Evolutionary conservation across 2,113 vertebrate species (phyloP).

Genomic region (Oncorhynchus clarkii): DNA sequence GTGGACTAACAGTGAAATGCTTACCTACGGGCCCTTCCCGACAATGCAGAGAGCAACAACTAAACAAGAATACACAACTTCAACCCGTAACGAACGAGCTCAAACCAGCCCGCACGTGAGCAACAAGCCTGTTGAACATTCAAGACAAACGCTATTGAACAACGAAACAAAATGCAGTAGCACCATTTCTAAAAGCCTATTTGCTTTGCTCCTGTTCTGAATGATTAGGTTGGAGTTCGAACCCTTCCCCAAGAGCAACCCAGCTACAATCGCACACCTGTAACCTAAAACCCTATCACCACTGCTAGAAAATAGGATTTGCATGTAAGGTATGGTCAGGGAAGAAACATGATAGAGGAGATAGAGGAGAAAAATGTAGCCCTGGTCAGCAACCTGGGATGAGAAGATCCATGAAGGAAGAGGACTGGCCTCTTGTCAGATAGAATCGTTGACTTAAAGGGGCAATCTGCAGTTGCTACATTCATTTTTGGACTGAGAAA

Average conservation of each 20-base stretch:
- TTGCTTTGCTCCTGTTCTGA: background rate
- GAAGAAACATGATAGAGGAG: constrained; percentile 7
- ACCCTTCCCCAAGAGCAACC: background rate
- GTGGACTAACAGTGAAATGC: too few species aligned
- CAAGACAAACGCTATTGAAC: background rate
- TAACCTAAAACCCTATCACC: background rate
- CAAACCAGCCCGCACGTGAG: background rate
- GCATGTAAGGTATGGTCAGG: background rate
- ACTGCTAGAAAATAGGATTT: background rate
- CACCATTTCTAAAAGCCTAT: constrained; percentile 7
- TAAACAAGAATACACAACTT: background rate
- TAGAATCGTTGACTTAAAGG: background rate
- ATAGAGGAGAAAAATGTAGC: constrained; percentile 2
- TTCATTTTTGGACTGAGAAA: too few species aligned
- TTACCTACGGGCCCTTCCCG: too few species aligned
- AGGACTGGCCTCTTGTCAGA: constrained; percentile 16
- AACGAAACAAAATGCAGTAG: constrained; percentile 1
- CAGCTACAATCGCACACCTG: background rate
- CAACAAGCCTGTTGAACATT: constrained; percentile 9
- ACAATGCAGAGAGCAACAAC: background rate
- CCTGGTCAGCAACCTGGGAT: constrained; percentile 22
- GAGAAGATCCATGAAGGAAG: background rate
- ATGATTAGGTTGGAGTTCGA: background rate
- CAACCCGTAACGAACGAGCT: background rate
- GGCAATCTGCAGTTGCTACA: background rate